Percentiles rank a stretch among this genome's conserved stretches.
Evolutionary conservation across 1,140 invertebrate genomes (phyloP).

Genomic region (Zaprionus taronus): DNA sequence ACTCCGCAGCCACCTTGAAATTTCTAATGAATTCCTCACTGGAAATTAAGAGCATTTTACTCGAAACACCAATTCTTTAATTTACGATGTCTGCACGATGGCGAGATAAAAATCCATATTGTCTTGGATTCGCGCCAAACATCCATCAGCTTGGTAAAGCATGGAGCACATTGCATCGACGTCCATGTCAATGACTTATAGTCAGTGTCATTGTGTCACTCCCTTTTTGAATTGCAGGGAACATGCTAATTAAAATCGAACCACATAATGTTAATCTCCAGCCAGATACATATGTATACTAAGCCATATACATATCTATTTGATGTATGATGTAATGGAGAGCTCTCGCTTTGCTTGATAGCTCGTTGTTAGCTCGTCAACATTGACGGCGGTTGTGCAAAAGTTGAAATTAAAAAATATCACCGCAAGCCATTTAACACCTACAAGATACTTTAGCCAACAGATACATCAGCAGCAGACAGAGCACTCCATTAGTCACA

Average conservation of each 20-base stretch:
- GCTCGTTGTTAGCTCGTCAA: constrained; percentile 16
- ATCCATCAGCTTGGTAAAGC: too few relatives aligned
- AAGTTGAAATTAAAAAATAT: constrained; percentile 31
- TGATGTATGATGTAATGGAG: neutral
- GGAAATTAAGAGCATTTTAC: too few relatives aligned
- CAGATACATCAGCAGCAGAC: constrained; percentile 31
- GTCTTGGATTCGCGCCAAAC: too few relatives aligned
- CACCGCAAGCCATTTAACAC: constrained; percentile 52
- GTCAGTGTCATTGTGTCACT: constrained; percentile 20
- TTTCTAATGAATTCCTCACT: too few relatives aligned
- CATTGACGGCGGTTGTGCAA: constrained; percentile 39
- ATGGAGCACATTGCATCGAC: too few relatives aligned
- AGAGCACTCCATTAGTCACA: constrained; percentile 60
- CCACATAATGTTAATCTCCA: constrained; percentile 6
- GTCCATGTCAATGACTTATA: neutral
- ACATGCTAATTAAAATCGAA: too few relatives aligned
- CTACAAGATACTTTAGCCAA: constrained; percentile 56
- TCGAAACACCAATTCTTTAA: too few relatives aligned
- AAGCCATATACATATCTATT: neutral
- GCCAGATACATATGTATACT: constrained; percentile 10
- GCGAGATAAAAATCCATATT: too few relatives aligned
- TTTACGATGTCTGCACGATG: too few relatives aligned
- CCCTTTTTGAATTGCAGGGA: neutral
- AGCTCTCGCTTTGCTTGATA: constrained; percentile 3
- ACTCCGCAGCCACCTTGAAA: too few relatives aligned